Percentiles rank a stretch among this genome's conserved stretches.
Evolutionary conservation across 2,113 vertebrate species (phyloP).

Genomic region (Gobius niger): DNA sequence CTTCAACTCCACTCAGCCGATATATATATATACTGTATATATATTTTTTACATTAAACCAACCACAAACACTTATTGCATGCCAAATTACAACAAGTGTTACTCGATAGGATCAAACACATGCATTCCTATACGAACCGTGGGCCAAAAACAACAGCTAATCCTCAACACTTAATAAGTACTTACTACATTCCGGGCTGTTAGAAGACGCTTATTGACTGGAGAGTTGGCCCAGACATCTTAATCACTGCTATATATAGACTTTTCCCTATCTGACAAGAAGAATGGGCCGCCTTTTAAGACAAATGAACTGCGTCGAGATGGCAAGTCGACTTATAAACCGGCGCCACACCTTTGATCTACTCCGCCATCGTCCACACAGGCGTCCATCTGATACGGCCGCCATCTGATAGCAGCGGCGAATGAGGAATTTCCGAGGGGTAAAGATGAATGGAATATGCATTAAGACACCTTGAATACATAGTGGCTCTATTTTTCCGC

Average conservation of each 20-base stretch:
- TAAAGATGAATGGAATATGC: slow-evolving; percentile 73
- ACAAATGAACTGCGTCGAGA: slow-evolving; percentile 74
- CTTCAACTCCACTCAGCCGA: slow-evolving; percentile 22
- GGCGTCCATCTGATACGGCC: slow-evolving; percentile 66
- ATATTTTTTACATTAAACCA: slow-evolving; percentile 42
- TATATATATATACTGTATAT: slow-evolving; percentile 27
- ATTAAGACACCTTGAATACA: slow-evolving; percentile 62
- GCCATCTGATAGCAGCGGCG: slow-evolving; percentile 65
- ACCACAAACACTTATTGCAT: slow-evolving; percentile 9
- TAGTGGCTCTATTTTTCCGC: slow-evolving; percentile 57
- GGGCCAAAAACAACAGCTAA: slow-evolving; percentile 29
- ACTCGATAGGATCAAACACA: slow-evolving; percentile 36
- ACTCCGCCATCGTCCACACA: slow-evolving; percentile 63
- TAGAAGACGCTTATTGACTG: slow-evolving; percentile 49
- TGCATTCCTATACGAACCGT: background rate
- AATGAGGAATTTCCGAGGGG: slow-evolving; percentile 58
- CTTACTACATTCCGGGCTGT: slow-evolving; percentile 35
- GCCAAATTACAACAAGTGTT: slow-evolving; percentile 32
- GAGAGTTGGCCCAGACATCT: slow-evolving; percentile 58
- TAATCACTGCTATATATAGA: slow-evolving; percentile 70
- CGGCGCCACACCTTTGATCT: slow-evolving; percentile 73
- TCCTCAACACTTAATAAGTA: slow-evolving; percentile 52
- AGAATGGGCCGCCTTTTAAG: slow-evolving; percentile 73
- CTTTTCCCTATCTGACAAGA: slow-evolving; percentile 68
- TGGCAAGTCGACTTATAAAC: slow-evolving; percentile 66